Base-by-base conservation (phyloP, 2,797 vertebrate species). In the Saxicola maurus region DNA sequence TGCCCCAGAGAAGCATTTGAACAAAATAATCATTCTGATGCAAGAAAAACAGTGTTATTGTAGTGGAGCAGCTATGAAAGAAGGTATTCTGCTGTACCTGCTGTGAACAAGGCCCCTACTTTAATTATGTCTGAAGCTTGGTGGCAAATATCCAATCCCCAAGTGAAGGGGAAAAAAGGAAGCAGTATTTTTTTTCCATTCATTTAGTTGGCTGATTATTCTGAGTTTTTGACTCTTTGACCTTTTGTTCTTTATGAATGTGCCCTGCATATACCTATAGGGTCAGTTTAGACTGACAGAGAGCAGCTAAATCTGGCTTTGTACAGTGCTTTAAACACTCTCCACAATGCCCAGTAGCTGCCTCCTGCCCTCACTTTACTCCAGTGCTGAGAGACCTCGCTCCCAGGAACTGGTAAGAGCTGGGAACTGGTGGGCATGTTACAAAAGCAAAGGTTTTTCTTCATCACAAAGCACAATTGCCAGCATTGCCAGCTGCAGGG, bases 61-160 rank as follows among this genome's bases (percentile, higher is more conserved):
- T 81, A 81, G 62, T 81, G 4, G 10, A 79, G 65, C 62, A 72
- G 68, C 86, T 82, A 91, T 85, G 88, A 94, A 94, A 91, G 82
- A 69, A 85, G 69, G 88, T 87, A 89, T 95, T 95, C 84, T 94
- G 89, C 60, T 53, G 30, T 93, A 91, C 93, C 90, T 89, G 87
- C 73, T 93, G 89, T 78, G 93, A 95, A 89, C 67, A 89, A 82
- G 84, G 73, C 48, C 87, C 79, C 87, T 76, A 55, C 56, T 89
- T 93, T 94, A 95, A 95, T 94, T 90, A 92, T 38, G 66, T 85
- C 94, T 93, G 89, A 90, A 81, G 55, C 69, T 87, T 81, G 69
- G 87, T 91, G 76, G 92, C 90, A 95, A 92, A 93, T 92, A 94
- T 93, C 92, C 90, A 91, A 89, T 87, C 66, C 82, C 67, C 69